Evolutionary conservation across 2,888 invertebrate genomes (phyloP).

Genomic region (Cetonia aurata): DNA sequence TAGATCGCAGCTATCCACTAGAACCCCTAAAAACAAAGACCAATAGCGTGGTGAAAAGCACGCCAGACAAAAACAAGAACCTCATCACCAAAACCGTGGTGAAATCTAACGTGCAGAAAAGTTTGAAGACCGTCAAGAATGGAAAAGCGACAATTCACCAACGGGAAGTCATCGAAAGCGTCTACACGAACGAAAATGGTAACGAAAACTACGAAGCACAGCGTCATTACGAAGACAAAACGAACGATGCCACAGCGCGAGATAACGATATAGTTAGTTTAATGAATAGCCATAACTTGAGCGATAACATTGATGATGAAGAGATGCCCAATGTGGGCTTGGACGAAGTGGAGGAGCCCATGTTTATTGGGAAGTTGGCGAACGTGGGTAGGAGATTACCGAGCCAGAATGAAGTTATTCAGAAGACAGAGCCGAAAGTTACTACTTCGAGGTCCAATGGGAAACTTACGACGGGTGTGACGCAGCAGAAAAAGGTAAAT

Average conservation of each 20-base stretch:
- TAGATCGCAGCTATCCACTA: conserved; percentile 85
- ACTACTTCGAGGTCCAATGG: background rate
- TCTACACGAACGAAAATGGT: conserved; percentile 59
- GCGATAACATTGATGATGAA: conserved; percentile 66
- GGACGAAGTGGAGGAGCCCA: conserved; percentile 55
- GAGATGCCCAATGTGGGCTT: conserved; percentile 65
- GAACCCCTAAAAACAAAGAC: conserved; percentile 75
- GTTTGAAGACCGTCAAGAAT: conserved; percentile 62
- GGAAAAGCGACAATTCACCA: conserved; percentile 64
- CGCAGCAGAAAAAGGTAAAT: conserved; percentile 20
- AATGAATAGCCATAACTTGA: conserved; percentile 65
- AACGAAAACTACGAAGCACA: conserved; percentile 37
- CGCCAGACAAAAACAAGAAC: conserved; percentile 76
- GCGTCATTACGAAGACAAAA: conserved; percentile 43
- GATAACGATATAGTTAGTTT: conserved; percentile 63
- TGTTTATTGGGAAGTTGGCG: conserved; percentile 61
- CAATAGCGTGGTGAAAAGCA: conserved; percentile 66
- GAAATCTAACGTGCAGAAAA: conserved; percentile 63
- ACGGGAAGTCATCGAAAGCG: conserved; percentile 57
- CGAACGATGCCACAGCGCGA: conserved; percentile 48
- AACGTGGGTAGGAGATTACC: conserved; percentile 66
- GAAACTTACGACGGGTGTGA: conserved; percentile 2
- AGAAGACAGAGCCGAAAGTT: conserved; percentile 15
- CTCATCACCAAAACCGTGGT: conserved; percentile 58
- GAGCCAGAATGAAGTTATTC: conserved; percentile 59